Evolutionary conservation across 2,888 invertebrate genomes (phyloP), one percentile per base, ranked within the genome.

Genomic region (Arctia plantaginis): DNA sequence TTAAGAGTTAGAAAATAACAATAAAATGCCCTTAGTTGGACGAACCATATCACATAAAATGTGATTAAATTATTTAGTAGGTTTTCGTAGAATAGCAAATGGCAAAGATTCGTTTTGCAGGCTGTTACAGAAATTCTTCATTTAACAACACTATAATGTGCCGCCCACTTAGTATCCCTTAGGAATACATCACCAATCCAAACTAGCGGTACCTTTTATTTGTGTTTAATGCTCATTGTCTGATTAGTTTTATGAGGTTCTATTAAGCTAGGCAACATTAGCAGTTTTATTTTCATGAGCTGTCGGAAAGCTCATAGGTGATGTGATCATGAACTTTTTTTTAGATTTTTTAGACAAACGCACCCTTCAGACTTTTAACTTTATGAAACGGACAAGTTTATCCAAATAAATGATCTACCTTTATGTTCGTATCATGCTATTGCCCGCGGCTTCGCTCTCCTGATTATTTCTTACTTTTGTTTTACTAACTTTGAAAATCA

Each of bases 161-260:
- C 76, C 80, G 73, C 85, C 85, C 82, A 83, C 85, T 67, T 70
- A 33, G 30, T 68, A 68, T 68, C 67, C 41, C 67, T 44, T 4
- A 83, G 74, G 75, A 83, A 85, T 84, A 76, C 75, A 75, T 85
- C 84, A 77, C 82, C 78, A 85, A 84, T 84, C 81, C 84, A 81
- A 81, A 73, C 71, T 62, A 62, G 71, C 86, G 86, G 87, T 65
- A 8, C 64, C 75, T 82, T 87, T 87, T 85, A 81, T 77, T 79
- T 79, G 68, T 66, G 68, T 85, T 86, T 82, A 83, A 79, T 81
- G 86, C 75, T 77, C 82, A 88, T 84, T 88, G 86, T 77, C 82
- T 79, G 76, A 71, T 70, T 82, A 76, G 73, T 82, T 80, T 73
- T 74, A 78, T 75, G 74, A 70, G 70, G 65, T 75, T 12, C 69